A percentile compares a stretch with the other conserved stretches of the same genome.
Conservation (phyloP, 2,888 invertebrate species). For the Melipona beecheii region DNA sequence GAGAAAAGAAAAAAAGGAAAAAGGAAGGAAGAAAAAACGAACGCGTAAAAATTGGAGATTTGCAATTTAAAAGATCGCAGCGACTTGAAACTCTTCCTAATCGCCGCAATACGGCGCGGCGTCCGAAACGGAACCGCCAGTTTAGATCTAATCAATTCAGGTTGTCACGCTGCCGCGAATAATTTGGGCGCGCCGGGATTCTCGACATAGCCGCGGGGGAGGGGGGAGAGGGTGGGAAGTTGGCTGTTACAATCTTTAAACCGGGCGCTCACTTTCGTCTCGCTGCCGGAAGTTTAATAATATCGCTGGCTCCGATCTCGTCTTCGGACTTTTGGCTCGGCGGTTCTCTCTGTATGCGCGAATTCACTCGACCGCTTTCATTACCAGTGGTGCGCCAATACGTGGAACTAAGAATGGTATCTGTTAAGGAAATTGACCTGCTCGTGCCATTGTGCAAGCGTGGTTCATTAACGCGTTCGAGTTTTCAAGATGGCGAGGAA, state of each 20-base stretch:
- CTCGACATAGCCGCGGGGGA: conserved; percentile 45
- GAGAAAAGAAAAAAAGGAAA: not conserved
- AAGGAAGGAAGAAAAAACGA: not conserved
- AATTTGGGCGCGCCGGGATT: conserved; percentile 48
- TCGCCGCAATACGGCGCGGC: conserved; percentile 35
- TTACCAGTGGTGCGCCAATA: conserved; percentile 13
- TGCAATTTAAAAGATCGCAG: conserved; percentile 29
- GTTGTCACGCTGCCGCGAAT: conserved; percentile 58
- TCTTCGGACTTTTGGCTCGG: conserved; percentile 16
- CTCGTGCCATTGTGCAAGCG: not conserved
- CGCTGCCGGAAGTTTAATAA: conserved; percentile 68
- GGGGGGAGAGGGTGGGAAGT: conserved; percentile 36
- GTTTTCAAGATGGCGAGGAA: too few species aligned
- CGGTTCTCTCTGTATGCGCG: conserved; percentile 7
- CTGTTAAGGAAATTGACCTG: conserved; percentile 32
- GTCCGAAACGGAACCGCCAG: conserved; percentile 31
- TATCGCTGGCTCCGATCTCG: conserved; percentile 51
- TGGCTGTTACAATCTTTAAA: conserved; percentile 63
- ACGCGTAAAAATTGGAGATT: not conserved
- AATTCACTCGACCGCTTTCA: conserved; percentile 44
- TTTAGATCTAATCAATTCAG: conserved; percentile 68
- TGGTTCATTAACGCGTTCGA: too few species aligned
- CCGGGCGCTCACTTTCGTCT: conserved; percentile 50
- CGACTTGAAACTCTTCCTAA: conserved; percentile 13
- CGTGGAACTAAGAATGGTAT: conserved; percentile 48